Conservation (phyloP, 2,113 vertebrate species). For the Oophaga pumilio region DNA sequence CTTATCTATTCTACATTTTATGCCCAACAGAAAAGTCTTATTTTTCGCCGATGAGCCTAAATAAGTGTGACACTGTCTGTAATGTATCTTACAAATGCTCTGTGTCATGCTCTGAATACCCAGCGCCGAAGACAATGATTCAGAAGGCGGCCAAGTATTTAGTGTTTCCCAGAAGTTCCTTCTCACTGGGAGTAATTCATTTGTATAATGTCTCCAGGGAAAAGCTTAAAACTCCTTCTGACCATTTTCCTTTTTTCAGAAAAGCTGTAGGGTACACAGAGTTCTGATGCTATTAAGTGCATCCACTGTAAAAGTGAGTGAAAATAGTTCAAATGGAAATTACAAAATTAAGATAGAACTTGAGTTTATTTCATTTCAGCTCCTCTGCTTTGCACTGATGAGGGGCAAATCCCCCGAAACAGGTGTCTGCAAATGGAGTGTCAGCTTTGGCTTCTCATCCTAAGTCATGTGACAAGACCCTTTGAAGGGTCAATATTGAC, state of each 20-base stretch:
- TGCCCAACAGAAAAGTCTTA: not conserved
- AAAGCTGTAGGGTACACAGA: not conserved
- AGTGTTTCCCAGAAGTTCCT: slow-evolving; percentile 21
- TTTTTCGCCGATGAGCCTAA: slow-evolving; percentile 9
- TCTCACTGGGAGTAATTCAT: slow-evolving; percentile 12
- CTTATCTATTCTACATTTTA: not conserved
- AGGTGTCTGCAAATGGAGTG: no score
- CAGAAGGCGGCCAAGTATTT: slow-evolving; percentile 7
- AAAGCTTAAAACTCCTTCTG: slow-evolving; percentile 8
- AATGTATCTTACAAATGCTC: slow-evolving; percentile 19
- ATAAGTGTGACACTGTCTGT: slow-evolving; percentile 23
- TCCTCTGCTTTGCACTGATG: no score
- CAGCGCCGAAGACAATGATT: slow-evolving; percentile 14
- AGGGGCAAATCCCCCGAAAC: no score
- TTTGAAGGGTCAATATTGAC: no score
- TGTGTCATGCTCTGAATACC: slow-evolving; percentile 17
- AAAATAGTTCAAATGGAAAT: not conserved
- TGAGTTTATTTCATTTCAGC: not conserved
- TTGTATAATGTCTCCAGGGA: slow-evolving; percentile 11
- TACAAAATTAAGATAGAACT: not conserved
- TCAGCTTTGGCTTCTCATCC: no score
- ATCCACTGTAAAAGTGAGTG: not conserved
- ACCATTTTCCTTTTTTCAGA: slow-evolving; percentile 11
- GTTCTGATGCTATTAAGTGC: not conserved
- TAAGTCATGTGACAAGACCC: no score